phyloP scores from a whole-genome alignment of 2,888 invertebrate species.

The Pollenia amentaria region DNA sequence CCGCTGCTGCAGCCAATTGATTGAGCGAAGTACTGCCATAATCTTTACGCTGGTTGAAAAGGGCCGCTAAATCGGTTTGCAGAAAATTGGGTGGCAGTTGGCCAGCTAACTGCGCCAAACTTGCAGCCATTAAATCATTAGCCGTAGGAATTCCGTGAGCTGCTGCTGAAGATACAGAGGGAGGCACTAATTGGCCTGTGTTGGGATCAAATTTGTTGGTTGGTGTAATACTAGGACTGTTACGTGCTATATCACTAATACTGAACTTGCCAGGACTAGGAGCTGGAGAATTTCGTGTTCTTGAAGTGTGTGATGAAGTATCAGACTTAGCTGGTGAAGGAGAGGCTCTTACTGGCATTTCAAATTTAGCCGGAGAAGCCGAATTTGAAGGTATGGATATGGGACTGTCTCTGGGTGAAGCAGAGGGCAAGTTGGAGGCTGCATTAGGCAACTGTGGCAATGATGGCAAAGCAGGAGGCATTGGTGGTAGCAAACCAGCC shows the following conservation, averaged over 20 bases:
- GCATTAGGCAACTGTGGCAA: constrained; percentile 60
- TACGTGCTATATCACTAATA: constrained; percentile 83
- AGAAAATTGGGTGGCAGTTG: constrained; percentile 83
- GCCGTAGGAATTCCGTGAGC: constrained; percentile 78
- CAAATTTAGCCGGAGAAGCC: constrained; percentile 85
- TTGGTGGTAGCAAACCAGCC: constrained; percentile 67
- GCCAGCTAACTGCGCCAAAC: constrained; percentile 83
- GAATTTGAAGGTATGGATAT: constrained; percentile 84
- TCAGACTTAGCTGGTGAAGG: constrained; percentile 87
- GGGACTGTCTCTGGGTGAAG: constrained; percentile 84
- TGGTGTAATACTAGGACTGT: constrained; percentile 83
- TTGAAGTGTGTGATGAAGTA: constrained; percentile 86
- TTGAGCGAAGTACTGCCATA: constrained; percentile 83
- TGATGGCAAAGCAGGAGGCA: constrained; percentile 72
- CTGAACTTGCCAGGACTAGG: constrained; percentile 85
- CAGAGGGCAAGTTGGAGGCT: constrained; percentile 58
- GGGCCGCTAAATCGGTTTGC: constrained; percentile 82
- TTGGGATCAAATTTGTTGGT: constrained; percentile 82
- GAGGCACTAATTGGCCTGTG: constrained; percentile 75
- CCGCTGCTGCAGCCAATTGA: constrained; percentile 83
- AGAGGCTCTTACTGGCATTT: constrained; percentile 86
- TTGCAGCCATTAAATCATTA: constrained; percentile 84
- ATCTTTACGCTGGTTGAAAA: constrained; percentile 83
- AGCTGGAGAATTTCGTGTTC: constrained; percentile 86
- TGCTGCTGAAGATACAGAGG: constrained; percentile 69